phyloP scores from a whole-genome alignment of 2,888 invertebrate genomes.

The Entomobrya proxima region DNA sequence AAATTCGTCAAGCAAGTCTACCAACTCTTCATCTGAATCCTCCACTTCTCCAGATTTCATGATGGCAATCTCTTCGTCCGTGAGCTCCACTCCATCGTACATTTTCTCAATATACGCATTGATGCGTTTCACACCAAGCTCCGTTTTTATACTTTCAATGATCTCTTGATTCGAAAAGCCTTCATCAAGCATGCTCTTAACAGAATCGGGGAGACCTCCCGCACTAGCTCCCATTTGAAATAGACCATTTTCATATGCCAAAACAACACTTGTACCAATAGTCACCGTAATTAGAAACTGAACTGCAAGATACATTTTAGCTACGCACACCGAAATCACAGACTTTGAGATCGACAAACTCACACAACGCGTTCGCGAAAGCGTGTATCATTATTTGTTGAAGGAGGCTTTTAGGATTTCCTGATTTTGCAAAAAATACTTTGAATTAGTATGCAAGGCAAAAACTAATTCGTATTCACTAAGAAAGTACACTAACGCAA shows the following conservation, averaged over 20 bases:
- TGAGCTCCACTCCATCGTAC: slow-evolving; percentile 38
- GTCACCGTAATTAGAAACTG: neutral
- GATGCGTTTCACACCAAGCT: slow-evolving; percentile 25
- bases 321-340: too few species aligned
- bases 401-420: too few species aligned
- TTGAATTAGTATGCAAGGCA: too few species aligned
- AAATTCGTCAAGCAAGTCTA: slow-evolving; percentile 9
- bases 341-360: too few species aligned
- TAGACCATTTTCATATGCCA: neutral
- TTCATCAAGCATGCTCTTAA: slow-evolving; percentile 50
- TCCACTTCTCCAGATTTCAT: slow-evolving; percentile 49
- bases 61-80: slow-evolving; percentile 28
- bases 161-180: slow-evolving; percentile 47
- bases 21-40: slow-evolving; percentile 45
- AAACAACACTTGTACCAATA: neutral
- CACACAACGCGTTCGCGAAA: too few species aligned
- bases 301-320: neutral
- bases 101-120: slow-evolving; percentile 48
- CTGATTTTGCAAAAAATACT: too few species aligned
- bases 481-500: too few species aligned
- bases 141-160: slow-evolving; percentile 33
- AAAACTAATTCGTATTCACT: too few species aligned
- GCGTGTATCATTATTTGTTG: too few species aligned
- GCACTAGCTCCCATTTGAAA: neutral
- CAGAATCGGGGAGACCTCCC: neutral